Evolutionary conservation across 2,888 invertebrate genomes (phyloP).

Genomic region (Flexamia atlantica): DNA sequence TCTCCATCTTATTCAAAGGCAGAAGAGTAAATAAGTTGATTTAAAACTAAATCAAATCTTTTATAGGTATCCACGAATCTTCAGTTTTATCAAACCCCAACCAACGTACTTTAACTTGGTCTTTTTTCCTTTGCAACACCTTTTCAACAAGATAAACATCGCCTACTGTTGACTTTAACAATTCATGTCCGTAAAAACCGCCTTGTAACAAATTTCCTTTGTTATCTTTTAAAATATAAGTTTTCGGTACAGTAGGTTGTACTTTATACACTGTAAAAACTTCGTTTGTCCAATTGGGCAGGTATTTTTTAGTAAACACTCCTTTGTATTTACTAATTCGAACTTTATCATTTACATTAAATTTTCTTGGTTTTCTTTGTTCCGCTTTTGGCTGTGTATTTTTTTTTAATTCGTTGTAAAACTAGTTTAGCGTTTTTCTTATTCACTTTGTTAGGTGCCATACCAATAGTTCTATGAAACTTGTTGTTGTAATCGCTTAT

Average conservation of each 20-base stretch:
- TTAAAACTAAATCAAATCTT: conserved; percentile 26
- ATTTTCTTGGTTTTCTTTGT: neutral
- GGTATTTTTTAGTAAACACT: conserved; percentile 44
- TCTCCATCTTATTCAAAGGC: neutral
- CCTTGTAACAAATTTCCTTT: conserved; percentile 40
- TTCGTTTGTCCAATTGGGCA: conserved; percentile 58
- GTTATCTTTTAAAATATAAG: conserved; percentile 38
- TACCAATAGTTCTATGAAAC: conserved; percentile 62
- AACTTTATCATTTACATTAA: conserved; percentile 40
- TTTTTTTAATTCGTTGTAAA: neutral
- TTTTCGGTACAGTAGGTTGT: conserved; percentile 31
- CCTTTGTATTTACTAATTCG: conserved; percentile 51
- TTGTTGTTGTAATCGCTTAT: conserved; percentile 62
- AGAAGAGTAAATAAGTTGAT: neutral
- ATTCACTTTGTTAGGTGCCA: conserved; percentile 63
- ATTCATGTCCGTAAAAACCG: conserved; percentile 41
- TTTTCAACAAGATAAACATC: conserved; percentile 56
- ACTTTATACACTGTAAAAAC: conserved; percentile 48
- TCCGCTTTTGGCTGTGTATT: neutral
- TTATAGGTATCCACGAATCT: conserved; percentile 60
- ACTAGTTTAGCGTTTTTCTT: conserved; percentile 35
- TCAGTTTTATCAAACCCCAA: conserved; percentile 48
- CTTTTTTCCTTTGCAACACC: conserved; percentile 45
- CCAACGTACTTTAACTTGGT: conserved; percentile 53
- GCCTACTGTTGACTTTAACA: conserved; percentile 25